phyloP scores from a whole-genome alignment of 92 coral and sea anemone species.

The Epizoanthus fatuus region DNA sequence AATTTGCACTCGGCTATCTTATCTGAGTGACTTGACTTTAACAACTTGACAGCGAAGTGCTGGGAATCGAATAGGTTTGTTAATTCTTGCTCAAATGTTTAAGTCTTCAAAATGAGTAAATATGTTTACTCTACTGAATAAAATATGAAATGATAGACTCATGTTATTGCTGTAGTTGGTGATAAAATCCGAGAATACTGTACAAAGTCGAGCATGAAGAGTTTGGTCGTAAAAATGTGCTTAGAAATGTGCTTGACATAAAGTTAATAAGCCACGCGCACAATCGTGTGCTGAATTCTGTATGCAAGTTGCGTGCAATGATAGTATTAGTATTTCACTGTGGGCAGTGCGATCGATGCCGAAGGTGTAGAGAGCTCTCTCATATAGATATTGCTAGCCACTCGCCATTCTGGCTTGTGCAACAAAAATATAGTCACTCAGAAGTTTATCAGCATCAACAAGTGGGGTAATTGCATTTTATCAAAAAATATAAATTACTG shows the following conservation, averaged over 20 bases:
- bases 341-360: too few relatives aligned
- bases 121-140: slow-evolving; percentile 1
- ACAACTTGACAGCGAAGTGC: background rate
- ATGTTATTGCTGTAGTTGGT: background rate
- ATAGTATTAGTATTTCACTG: too few relatives aligned
- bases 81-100: background rate
- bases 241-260: background rate
- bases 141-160: background rate
- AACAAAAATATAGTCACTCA: too few relatives aligned
- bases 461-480: too few relatives aligned
- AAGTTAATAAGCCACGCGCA: background rate
- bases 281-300: too few relatives aligned
- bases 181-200: background rate
- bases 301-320: too few relatives aligned
- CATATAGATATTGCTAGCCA: too few relatives aligned
- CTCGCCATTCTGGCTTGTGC: too few relatives aligned
- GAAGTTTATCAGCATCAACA: too few relatives aligned
- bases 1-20: background rate
- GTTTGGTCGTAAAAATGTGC: background rate
- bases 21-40: background rate
- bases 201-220: too few relatives aligned
- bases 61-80: background rate
- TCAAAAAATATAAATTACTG: too few relatives aligned
- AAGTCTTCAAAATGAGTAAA: background rate
- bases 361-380: too few relatives aligned